Evolutionary conservation across 2,113 vertebrate species (phyloP), one percentile per base, ranked within the genome.

Genomic region (Paracanthobrama guichenoti): DNA sequence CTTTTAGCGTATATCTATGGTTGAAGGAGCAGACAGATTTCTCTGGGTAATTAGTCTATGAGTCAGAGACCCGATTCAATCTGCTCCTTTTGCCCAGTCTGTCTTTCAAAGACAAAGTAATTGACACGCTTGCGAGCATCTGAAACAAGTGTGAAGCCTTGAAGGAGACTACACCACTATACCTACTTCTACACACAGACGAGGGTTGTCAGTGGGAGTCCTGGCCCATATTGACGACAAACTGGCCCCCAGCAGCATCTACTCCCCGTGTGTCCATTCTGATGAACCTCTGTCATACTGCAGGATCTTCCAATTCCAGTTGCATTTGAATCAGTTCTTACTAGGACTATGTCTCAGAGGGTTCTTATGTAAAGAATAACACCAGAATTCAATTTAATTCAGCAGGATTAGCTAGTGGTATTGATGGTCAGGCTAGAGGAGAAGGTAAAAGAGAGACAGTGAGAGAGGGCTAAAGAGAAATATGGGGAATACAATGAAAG

Each of bases 1-100:
- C 35, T 42, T 39, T 4, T 10, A 69, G 31, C 7, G 22, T 79
- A 73, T 26, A 8, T 72, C 48, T 82, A 72, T 82, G 82, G 35
- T 50, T 84, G 69, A 84, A 60, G n/a, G 28, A 66, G 39, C 46
- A 69, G 69, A 81, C 59, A 26, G 72, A 79, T 83, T 83, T 80
- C 62, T 60, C 48, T 18, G 24, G 20, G 55, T 81, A 87, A 84
- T 84, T 74, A 81, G 50, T 60, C 53, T n/a, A 67, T 26, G 86
- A 72, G 46, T 85, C 73, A 44, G 5, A 71, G 55, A 44, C 76
- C n/a, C 28, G 39, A 74, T 86, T 77, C 82, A 50, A 66, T 78
- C 71, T 62, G 77, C 11, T 59, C 67, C 71, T 18, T 24, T 80
- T 28, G 80, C 55, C 71, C 73, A 10, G 12, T 26, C 39, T 12